Evolutionary conservation across 2,888 invertebrate species (phyloP).

Genomic region (Pristionchus entomophagus): DNA sequence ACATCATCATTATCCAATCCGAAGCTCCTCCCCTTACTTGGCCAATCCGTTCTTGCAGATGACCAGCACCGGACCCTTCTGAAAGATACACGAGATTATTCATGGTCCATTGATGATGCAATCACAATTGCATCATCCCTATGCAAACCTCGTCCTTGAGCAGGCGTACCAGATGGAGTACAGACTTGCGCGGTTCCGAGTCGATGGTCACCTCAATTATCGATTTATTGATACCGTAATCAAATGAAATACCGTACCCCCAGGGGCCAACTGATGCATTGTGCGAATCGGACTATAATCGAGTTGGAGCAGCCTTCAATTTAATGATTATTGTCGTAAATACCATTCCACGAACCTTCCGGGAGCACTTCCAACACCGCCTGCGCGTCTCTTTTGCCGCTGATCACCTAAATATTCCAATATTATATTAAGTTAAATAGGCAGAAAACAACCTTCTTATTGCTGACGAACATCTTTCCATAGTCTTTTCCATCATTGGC

Average conservation of each 20-base stretch:
- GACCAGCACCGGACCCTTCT: neutral
- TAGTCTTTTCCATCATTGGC: constrained; percentile 8
- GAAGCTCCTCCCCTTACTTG: neutral
- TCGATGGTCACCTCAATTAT: constrained; percentile 26
- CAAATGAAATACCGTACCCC: neutral
- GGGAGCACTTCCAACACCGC: neutral
- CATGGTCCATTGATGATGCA: neutral
- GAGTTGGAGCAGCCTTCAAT: constrained; percentile 12
- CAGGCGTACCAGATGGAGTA: constrained; percentile 20
- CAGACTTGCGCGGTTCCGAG: constrained; percentile 14
- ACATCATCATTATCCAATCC: neutral
- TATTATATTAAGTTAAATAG: neutral
- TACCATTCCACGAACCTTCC: neutral
- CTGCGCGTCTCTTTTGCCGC: neutral
- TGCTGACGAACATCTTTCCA: constrained; percentile 38
- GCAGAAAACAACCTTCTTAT: neutral
- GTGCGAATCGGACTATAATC: constrained; percentile 10
- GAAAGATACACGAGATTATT: neutral
- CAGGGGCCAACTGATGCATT: neutral
- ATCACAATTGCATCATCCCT: neutral
- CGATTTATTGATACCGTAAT: constrained; percentile 6
- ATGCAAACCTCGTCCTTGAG: constrained; percentile 39
- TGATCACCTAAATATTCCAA: neutral
- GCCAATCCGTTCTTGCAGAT: neutral
- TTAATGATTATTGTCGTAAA: neutral